These are phyloP conservation scores for Clistopyga incitator DNA, from an alignment of 2,888 invertebrate genomes.

Conservation along the genomic window DNA sequence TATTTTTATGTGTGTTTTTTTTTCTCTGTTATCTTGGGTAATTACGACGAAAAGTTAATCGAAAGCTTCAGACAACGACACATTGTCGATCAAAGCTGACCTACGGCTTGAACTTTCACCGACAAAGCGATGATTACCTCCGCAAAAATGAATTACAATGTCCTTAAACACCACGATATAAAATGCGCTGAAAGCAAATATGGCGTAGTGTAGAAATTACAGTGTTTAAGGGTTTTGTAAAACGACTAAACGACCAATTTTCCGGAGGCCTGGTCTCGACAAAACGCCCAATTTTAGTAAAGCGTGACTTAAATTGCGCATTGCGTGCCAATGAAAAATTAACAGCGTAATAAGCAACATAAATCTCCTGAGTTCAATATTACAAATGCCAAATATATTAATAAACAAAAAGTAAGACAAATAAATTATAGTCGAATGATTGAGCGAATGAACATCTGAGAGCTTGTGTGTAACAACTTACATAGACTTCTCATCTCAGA, in stretches of 20 bases:
- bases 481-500: constrained; percentile 79
- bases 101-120: constrained; percentile 10
- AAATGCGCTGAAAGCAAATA: background rate
- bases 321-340: constrained; percentile 63
- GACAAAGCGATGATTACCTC: background rate
- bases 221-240: background rate
- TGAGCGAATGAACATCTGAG: constrained; percentile 68
- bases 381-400: constrained; percentile 42
- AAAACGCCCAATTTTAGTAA: constrained; percentile 47
- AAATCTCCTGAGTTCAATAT: constrained; percentile 43
- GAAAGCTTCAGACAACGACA: constrained; percentile 42
- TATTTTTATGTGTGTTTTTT: background rate
- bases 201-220: background rate
- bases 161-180: background rate
- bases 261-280: constrained; percentile 1
- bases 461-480: constrained; percentile 78
- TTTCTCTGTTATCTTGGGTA: background rate
- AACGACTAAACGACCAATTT: background rate
- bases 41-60: constrained; percentile 17
- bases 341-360: constrained; percentile 65
- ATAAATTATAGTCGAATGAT: constrained; percentile 55
- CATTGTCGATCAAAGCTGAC: constrained; percentile 27
- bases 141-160: background rate
- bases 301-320: constrained; percentile 58
- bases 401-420: constrained; percentile 47